Evolutionary conservation across 2,113 vertebrate genomes (phyloP).

Genomic region (Amblyornis subalaris): DNA sequence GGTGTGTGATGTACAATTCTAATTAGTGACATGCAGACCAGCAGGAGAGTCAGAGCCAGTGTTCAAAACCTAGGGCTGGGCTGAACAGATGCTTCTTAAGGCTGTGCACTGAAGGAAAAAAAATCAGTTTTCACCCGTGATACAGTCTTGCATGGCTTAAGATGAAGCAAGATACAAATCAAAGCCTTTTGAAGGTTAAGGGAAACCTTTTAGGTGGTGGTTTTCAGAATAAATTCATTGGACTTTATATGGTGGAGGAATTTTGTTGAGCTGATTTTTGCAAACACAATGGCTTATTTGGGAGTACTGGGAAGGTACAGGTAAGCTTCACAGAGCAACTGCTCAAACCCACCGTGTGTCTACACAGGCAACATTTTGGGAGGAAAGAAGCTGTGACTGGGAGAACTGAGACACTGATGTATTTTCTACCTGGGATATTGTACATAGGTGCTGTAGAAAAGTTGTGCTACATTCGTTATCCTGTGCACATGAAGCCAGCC

Average conservation of each 20-base stretch:
- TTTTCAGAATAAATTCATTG: not conserved
- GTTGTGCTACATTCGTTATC: not conserved
- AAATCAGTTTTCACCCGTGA: not conserved
- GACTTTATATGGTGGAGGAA: not conserved
- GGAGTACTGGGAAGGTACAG: not conserved
- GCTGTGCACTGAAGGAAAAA: not conserved
- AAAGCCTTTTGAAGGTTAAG: not conserved
- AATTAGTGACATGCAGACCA: not conserved
- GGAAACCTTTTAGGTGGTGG: not conserved
- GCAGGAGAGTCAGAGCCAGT: not conserved
- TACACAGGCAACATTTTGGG: not conserved
- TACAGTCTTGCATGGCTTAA: not conserved
- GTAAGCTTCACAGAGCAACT: not conserved
- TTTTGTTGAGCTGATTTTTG: not conserved
- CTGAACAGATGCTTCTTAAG: not conserved
- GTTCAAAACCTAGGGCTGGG: not conserved
- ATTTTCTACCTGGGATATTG: not conserved
- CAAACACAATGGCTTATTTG: not conserved
- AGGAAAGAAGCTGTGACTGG: not conserved
- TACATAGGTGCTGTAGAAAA: not conserved
- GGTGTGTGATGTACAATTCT: fast-evolving
- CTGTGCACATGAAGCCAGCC: not conserved
- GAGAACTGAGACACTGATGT: fast-evolving
- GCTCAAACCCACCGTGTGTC: not conserved
- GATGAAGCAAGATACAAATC: not conserved